A percentile compares a stretch with the other conserved stretches of the same genome.
Conservation (phyloP, 2,888 invertebrate genomes). For the Pterostichus niger region DNA sequence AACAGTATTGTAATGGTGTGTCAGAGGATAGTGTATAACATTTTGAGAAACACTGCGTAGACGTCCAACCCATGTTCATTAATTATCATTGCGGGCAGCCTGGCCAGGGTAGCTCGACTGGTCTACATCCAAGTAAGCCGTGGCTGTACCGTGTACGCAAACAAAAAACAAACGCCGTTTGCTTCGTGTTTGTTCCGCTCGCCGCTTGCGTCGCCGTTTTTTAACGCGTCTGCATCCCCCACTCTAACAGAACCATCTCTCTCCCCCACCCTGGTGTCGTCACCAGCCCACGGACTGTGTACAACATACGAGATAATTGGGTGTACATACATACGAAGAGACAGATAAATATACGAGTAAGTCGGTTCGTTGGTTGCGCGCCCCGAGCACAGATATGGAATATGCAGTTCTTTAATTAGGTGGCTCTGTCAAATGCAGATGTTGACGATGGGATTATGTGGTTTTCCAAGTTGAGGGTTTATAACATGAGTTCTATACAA, state of each 20-base stretch:
- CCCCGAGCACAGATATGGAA: background rate
- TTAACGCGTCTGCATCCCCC: background rate
- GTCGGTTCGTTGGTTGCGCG: background rate
- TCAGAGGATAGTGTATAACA: background rate
- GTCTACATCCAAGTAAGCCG: slow-evolving; percentile 38
- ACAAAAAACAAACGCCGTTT: slow-evolving; percentile 59
- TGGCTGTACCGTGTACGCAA: slow-evolving; percentile 38
- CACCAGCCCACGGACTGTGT: background rate
- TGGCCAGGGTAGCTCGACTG: background rate
- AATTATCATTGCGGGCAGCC: slow-evolving; percentile 44
- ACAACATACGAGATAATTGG: slow-evolving; percentile 28
- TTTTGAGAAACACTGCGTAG: slow-evolving; percentile 6
- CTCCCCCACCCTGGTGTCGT: background rate
- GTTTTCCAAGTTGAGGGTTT: background rate
- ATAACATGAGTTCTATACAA: background rate
- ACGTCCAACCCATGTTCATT: slow-evolving; percentile 31
- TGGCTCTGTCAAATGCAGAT: background rate
- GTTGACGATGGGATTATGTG: background rate
- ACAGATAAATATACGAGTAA: background rate
- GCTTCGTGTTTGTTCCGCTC: slow-evolving; percentile 51
- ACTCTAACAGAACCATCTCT: background rate
- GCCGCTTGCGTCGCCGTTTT: slow-evolving; percentile 1
- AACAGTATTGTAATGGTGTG: too few species aligned
- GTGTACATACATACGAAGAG: background rate
- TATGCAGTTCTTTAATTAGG: slow-evolving; percentile 15